These are phyloP conservation scores for Mylabris phalerata DNA, from an alignment of 1,140 invertebrate species.

Conservation along the genomic window DNA sequence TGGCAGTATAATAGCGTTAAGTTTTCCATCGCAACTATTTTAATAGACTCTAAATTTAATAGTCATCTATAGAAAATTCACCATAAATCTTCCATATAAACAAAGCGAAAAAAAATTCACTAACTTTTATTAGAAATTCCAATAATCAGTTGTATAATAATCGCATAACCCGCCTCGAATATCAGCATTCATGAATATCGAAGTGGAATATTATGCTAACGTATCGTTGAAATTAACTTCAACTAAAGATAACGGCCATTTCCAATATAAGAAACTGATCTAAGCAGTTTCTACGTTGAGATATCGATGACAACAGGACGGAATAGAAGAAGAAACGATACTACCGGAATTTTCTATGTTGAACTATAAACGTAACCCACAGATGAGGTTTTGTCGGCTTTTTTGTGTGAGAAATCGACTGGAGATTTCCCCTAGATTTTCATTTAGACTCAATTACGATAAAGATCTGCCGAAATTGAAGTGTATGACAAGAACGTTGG, in stretches of 20 bases:
- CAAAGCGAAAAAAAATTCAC: too few species aligned
- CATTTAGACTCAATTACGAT: constrained; percentile 10
- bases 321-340: too few species aligned
- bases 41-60: too few species aligned
- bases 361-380: too few species aligned
- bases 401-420: constrained; percentile 7
- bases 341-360: too few species aligned
- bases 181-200: constrained; percentile 12
- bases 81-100: too few species aligned
- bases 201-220: constrained; percentile 13
- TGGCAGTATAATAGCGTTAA: too few species aligned
- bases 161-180: not conserved
- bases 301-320: too few species aligned
- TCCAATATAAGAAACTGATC: not conserved
- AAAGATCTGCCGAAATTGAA: constrained; percentile 11
- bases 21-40: too few species aligned
- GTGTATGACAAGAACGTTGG: not conserved
- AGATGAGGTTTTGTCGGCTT: not conserved
- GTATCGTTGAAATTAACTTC: constrained; percentile 2
- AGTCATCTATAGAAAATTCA: too few species aligned
- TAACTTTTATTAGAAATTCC: too few species aligned
- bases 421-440: constrained; percentile 6
- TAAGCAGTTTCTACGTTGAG: too few species aligned
- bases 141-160: constrained; percentile 1
- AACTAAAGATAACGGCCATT: not conserved